Evolutionary conservation across 2,888 invertebrate species (phyloP).

Genomic region (Halocaridina rubra): DNA sequence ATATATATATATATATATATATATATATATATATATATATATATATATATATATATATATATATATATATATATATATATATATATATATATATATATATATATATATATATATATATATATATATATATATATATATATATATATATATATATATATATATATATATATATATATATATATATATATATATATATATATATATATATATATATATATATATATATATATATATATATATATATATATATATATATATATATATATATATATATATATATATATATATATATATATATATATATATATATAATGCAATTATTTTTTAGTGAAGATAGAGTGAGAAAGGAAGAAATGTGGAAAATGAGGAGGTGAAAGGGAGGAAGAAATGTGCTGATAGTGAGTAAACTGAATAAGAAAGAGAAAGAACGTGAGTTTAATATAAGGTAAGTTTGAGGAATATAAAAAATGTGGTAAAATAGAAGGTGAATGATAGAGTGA

Average conservation of each 20-base stretch:
- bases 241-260: background rate
- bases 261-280: constrained; percentile 10
- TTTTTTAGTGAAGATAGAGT: background rate
- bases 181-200: constrained; percentile 23
- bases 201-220: constrained; percentile 5
- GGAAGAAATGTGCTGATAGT: too few species aligned
- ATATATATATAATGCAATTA: too few species aligned
- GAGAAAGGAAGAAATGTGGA: background rate
- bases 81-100: constrained; percentile 5
- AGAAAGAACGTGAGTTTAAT: background rate
- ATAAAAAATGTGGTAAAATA: background rate
- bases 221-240: background rate
- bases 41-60: constrained; percentile 6
- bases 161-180: constrained; percentile 15
- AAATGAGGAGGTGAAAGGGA: background rate
- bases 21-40: constrained; percentile 16
- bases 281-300: constrained; percentile 23
- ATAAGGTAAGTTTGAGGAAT: background rate
- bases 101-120: constrained; percentile 3
- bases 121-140: too few species aligned
- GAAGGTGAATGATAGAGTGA: background rate
- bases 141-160: background rate
- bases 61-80: background rate
- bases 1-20: background rate
- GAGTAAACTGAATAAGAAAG: background rate